These are phyloP conservation scores for Pristionchus fissidentatus DNA, from an alignment of 2,888 invertebrate genomes.

Conservation along the genomic window DNA sequence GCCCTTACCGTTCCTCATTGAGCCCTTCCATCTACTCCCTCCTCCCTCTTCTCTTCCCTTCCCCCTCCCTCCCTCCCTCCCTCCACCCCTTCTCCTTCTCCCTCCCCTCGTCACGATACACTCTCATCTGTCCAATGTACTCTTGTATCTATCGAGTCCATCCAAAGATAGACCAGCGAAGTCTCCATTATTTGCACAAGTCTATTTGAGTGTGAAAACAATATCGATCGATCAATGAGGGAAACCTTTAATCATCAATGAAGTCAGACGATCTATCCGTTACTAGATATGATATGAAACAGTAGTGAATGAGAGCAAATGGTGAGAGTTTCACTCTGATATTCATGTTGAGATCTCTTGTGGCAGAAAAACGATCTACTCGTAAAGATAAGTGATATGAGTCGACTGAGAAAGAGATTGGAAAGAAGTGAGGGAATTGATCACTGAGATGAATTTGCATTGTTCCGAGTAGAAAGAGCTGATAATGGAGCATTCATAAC, in stretches of 20 bases:
- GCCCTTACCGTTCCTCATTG: conserved; percentile 37
- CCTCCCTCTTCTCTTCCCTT: not conserved
- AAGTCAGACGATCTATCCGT: not conserved
- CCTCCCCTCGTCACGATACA: not conserved
- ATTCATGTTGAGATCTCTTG: not conserved
- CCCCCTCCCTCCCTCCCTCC: not conserved
- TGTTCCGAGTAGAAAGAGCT: not conserved
- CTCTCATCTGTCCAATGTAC: not conserved
- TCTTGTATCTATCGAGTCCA: conserved; percentile 13
- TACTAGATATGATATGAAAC: conserved; percentile 10
- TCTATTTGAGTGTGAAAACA: conserved; percentile 34
- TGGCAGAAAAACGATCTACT: not conserved
- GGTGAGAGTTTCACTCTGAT: conserved; percentile 34
- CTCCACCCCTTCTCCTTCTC: not conserved
- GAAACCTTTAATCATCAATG: conserved; percentile 5
- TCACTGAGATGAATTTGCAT: conserved; percentile 4
- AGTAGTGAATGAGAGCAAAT: conserved; percentile 7
- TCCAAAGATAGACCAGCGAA: not conserved
- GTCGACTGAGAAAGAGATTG: too few relatives aligned
- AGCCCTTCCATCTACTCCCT: conserved; percentile 29
- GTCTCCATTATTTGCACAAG: conserved; percentile 13
- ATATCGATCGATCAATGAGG: not conserved
- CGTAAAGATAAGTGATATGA: not conserved
- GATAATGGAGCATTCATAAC: conserved; percentile 25
- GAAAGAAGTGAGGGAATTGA: not conserved